Base-by-base conservation (phyloP, 2,888 invertebrate genomes). In the Chrysolina americana region DNA sequence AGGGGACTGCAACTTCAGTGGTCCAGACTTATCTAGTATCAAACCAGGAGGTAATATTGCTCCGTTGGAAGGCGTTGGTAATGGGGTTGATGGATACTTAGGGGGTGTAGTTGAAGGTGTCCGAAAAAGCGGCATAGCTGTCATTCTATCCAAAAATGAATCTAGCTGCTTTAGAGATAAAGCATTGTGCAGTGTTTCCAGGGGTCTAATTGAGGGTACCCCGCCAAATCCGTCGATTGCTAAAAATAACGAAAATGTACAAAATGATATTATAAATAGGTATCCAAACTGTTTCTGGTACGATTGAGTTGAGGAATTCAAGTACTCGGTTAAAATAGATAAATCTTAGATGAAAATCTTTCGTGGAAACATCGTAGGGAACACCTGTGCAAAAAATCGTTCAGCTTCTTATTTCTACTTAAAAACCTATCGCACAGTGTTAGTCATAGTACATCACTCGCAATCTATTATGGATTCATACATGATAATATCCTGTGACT, bases 161-260 rank as follows among this genome's bases (percentile, higher is more conserved):
- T 98, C 98, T 83, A 99, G 90, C 87, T 98, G 97, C 59, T 94
- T 93, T 85, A 98, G 90, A 66, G 98, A 98, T 80, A 99, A 90
- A 65, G 98, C 96, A 89, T 99, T 99, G 91, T 99, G 99, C 76
- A 99, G 90, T 5, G 99, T 99, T 90, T 99, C 99, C 87, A 99
- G 89, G 1, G 98, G 98, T 44, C 98, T 93, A 82, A 99, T 96
- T 1, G 98, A 95, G 36, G 99, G 99, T 79, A 98, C 98, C 73
- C 96, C 96, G 76, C 95, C 96, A 88, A 95, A 95, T 44, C 95
- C 96, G 89, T 95, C 95, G 86, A 95, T 91, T 70, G 94, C 95
- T 90, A 90, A n/a, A 66, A 66, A 50, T 23, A 15, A 65, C 15
- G 19, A n/a, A 9, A 28, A 17, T 36, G 4, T 8, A 36, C 8